Evolutionary conservation across 2,797 vertebrate species (phyloP), one percentile per base, ranked within the genome.

Genomic region (Pipistrellus pygmaeus): DNA sequence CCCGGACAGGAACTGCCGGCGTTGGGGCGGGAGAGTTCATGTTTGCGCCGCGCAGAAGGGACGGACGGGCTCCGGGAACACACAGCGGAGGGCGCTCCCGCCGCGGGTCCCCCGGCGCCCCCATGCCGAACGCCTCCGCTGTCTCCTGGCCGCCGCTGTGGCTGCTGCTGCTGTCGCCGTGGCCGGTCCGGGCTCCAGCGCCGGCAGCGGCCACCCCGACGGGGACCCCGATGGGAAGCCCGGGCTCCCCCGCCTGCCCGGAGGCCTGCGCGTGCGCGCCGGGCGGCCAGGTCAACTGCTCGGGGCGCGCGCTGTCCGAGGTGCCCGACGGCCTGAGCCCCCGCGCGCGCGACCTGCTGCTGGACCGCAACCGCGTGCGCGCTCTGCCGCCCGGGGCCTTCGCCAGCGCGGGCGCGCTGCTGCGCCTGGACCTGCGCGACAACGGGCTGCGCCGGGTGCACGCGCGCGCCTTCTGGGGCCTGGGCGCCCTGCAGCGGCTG

Each of bases 401-500:
- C 62, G 76, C 51, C 0, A n/a, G 44, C 6, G 96, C 98, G 4
- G 55, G 66, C 0, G 17, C 8, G 27, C 93, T 98, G 82, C 91
- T 57, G 46, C 94, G 27, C 72, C 97, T 98, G 89, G 98, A 98
- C 77, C 94, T 98, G n/a, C 46, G 81, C 17, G 96, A 95, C 94
- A 98, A 98, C 46, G 53, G 76, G 17, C 97, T 98, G 66, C 92
- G 41, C 64, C 75, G 62, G 14, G 95, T 98, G 86, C 98, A 98
- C 96, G 41, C 82, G 73, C 96, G 68, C 32, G 98, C 98, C 0
- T 98, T 98, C 92, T 95, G 94, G 94, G 98, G 98, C 48, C 95
- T 98, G 0, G 18, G 90, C 6, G 85, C 60, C 0, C 97, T 98
- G 82, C 97, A n/a, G 96, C 92, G 96, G 60, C 96, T 98, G 78